These are phyloP conservation scores for Centropyge bicolor DNA, from an alignment of 2,797 vertebrate genomes.

Conservation along the genomic window DNA sequence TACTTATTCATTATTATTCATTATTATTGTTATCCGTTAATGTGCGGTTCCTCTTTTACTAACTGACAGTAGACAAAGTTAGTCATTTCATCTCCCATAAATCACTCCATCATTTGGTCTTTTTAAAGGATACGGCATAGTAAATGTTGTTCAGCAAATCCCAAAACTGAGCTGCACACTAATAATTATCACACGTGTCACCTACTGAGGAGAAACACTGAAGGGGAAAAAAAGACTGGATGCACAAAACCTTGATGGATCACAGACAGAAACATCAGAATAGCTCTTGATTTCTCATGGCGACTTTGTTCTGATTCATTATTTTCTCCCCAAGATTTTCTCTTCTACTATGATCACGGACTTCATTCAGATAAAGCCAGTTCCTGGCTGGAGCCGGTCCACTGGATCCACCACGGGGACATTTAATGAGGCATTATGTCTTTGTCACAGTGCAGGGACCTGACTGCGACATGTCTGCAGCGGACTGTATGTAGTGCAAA, in stretches of 20 bases:
- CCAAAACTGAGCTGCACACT: background rate
- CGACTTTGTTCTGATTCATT: slow-evolving; percentile 46
- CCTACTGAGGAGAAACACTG: background rate
- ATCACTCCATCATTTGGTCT: slow-evolving; percentile 14
- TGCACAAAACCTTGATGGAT: slow-evolving; percentile 18
- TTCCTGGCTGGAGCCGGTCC: background rate
- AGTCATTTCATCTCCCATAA: slow-evolving; percentile 66
- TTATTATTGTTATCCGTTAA: background rate
- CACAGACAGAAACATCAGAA: slow-evolving; percentile 30
- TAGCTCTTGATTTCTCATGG: slow-evolving; percentile 29
- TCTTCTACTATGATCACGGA: background rate
- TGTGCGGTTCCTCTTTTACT: slow-evolving; percentile 75
- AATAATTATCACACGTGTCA: slow-evolving; percentile 6
- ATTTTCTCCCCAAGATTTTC: slow-evolving; percentile 32
- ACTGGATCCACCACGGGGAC: slow-evolving; percentile 32
- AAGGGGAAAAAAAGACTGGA: background rate
- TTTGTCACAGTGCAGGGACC: slow-evolving; percentile 39
- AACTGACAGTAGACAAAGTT: slow-evolving; percentile 65
- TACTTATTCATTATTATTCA: no score
- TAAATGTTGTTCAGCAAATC: background rate
- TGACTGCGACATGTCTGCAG: slow-evolving; percentile 19
- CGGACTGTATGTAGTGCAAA: background rate
- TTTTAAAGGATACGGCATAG: slow-evolving; percentile 17
- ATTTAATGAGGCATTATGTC: slow-evolving; percentile 57
- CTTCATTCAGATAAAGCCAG: slow-evolving; percentile 29